Conservation (phyloP, 1,140 invertebrate genomes). For the Teleogryllus occipitalis region DNA sequence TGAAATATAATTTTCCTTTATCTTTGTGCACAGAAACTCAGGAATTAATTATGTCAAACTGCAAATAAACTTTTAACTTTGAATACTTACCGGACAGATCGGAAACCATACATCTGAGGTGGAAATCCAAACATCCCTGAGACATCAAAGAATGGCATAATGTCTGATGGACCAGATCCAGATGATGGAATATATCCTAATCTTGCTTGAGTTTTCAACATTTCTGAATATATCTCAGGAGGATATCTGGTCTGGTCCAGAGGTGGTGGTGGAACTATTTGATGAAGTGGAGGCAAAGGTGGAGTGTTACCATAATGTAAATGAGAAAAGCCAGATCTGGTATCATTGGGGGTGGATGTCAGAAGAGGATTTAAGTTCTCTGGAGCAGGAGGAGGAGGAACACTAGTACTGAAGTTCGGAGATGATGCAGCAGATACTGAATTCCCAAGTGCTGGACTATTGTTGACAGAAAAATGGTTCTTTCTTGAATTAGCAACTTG, state of each 20-base stretch:
- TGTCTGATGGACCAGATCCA: conserved; percentile 9
- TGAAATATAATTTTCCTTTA: too few species aligned
- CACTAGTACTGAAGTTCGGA: background rate
- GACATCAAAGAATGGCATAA: conserved; percentile 16
- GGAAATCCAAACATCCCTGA: conserved; percentile 18
- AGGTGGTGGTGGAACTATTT: conserved; percentile 15
- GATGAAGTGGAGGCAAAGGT: conserved; percentile 16
- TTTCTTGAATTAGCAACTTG: conserved; percentile 2
- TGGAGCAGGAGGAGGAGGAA: conserved; percentile 6
- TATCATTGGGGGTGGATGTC: background rate
- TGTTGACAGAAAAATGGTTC: conserved; percentile 8
- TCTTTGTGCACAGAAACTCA: too few species aligned
- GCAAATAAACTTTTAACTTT: background rate
- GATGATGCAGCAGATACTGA: background rate
- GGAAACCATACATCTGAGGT: conserved; percentile 18
- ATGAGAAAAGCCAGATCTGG: background rate
- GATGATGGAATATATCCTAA: conserved; percentile 11
- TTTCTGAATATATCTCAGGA: conserved; percentile 15
- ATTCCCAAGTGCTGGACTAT: background rate
- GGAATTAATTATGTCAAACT: too few species aligned
- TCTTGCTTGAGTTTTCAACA: conserved; percentile 9
- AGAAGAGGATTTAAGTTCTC: background rate
- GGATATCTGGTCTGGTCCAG: conserved; percentile 12
- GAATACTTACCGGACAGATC: conserved; percentile 15
- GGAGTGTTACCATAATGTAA: conserved; percentile 9